phyloP scores from a whole-genome alignment of 2,113 vertebrate species.

The Saimiri boliviensis region DNA sequence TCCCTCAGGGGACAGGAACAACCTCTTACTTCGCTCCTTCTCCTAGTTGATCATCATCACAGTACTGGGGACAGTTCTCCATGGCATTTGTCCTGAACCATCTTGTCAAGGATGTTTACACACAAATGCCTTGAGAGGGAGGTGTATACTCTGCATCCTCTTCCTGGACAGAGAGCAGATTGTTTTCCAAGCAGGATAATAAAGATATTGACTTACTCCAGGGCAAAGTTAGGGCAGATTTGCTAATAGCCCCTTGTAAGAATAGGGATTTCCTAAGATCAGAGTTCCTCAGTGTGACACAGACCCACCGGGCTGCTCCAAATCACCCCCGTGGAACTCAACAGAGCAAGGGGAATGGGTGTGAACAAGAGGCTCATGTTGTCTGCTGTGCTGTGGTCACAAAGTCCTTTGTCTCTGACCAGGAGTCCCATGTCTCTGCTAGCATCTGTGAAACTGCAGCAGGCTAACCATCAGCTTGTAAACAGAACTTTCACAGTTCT shows the following conservation, averaged over 20 bases:
- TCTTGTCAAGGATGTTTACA: neutral
- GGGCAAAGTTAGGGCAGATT: neutral
- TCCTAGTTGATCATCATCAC: too few species aligned
- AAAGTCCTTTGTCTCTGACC: neutral
- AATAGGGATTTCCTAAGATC: neutral
- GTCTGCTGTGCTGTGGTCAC: neutral
- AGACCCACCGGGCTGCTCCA: neutral
- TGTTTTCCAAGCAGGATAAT: neutral
- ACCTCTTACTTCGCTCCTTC: neutral
- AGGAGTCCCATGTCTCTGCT: neutral
- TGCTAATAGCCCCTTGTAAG: neutral
- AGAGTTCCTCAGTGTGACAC: neutral
- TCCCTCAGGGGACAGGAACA: neutral
- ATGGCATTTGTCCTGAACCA: neutral
- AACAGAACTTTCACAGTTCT: neutral
- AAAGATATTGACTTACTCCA: neutral
- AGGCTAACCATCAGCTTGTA: neutral
- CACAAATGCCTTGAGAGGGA: neutral
- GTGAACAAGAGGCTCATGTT: neutral
- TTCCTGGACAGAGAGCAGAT: neutral
- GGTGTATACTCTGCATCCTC: neutral
- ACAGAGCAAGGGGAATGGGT: too few species aligned
- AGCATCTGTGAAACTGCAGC: neutral
- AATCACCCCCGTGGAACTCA: fast-evolving
- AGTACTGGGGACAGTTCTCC: neutral